These are phyloP conservation scores for Eupristina koningsbergeri DNA, from an alignment of 1,140 invertebrate genomes.

Conservation along the genomic window DNA sequence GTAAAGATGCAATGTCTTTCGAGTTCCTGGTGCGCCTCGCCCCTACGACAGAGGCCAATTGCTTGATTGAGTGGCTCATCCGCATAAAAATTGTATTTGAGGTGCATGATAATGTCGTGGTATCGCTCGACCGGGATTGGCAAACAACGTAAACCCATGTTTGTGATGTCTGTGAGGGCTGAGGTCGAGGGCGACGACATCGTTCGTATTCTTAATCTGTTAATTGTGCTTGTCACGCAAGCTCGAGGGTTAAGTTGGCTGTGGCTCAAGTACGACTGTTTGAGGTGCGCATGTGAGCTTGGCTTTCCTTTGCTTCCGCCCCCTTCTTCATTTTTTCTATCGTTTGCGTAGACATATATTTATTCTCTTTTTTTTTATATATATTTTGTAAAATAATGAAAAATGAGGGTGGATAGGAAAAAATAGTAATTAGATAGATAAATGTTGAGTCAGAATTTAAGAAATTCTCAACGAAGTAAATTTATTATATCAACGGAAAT, in stretches of 20 bases:
- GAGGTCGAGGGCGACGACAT: neutral
- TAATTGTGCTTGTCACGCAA: neutral
- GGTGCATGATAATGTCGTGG: slow-evolving; percentile 79
- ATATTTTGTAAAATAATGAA: slow-evolving; percentile 14
- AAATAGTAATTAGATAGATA: too few relatives aligned
- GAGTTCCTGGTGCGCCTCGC: slow-evolving; percentile 79
- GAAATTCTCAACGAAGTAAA: too few relatives aligned
- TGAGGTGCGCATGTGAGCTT: slow-evolving; percentile 23
- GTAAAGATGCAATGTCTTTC: slow-evolving; percentile 82
- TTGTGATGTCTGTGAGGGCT: neutral
- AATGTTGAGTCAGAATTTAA: too few relatives aligned
- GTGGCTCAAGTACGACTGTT: neutral
- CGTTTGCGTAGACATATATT: neutral
- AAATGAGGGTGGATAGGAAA: neutral
- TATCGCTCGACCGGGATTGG: slow-evolving; percentile 73
- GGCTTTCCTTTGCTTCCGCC: neutral
- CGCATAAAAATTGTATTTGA: slow-evolving; percentile 82
- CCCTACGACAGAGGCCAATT: slow-evolving; percentile 79
- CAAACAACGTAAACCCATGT: slow-evolving; percentile 56
- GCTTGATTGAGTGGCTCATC: slow-evolving; percentile 86
- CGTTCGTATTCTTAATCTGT: neutral
- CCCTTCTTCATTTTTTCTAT: neutral
- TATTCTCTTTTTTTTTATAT: slow-evolving; percentile 18
- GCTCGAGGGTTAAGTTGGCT: neutral
- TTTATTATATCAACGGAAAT: too few relatives aligned